Base-by-base conservation (phyloP, 92 coral and sea anemone species). In the Palythoa caribaeorum region DNA sequence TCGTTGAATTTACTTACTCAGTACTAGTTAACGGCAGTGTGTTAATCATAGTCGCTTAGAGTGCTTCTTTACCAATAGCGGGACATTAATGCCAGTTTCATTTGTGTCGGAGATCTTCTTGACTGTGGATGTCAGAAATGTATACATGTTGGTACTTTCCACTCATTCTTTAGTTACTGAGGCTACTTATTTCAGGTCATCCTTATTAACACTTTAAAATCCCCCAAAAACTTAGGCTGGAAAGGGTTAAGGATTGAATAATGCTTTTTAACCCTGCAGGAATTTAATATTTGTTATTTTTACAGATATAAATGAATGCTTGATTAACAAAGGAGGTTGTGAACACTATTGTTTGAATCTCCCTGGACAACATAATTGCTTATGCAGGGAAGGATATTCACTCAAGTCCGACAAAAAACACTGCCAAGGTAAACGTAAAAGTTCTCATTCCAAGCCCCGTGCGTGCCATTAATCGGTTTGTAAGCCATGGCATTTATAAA, bases 141-240 rank as follows among this genome's bases (percentile, higher is more conserved):
- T 78, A 78, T 78, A 78, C 84, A 79, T 79, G 84, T 55, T 52
- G 84, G 84, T 59, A 79, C 51, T 79, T 79, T 60, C 50, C 84
- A 40, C 50, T 59, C 71, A 79, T 59, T 38, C 72, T 79, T 79
- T n/a, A 59, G 71, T 79, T 36, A 79, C 72, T 57, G 52, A 78
- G 47, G 71, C 70, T 78, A 78, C 55, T 78, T 57, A 78, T 78
- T 54, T 38, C 71, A 55, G 71, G 71, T 78, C 83, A 78, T 71
- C 71, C 70, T 76, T 76, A 17, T 47, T 9, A 47, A 47, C 53
- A 76, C 62, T 16, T 76, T 62, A 48, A 76, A 76, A 76, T 76
- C 35, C 80, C 80, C 80, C 80, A 76, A 76, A 76, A 76, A 76
- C 62, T 76, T 51, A 6, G 36, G 80, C 62, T 76, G 38, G 80